Base-by-base conservation (phyloP, 1,140 invertebrate genomes). In the Scaptomyza pallida region DNA sequence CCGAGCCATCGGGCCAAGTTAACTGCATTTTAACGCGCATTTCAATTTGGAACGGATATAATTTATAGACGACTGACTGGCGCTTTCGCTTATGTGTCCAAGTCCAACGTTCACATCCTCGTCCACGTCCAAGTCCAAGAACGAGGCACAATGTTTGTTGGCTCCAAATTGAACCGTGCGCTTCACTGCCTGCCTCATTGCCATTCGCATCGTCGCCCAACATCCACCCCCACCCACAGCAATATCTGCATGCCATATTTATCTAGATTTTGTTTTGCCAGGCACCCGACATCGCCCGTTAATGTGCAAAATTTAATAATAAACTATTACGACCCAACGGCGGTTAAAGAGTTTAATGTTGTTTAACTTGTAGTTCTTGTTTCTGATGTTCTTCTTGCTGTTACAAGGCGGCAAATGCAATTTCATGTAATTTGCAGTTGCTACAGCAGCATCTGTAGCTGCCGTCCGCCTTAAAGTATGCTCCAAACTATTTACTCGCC, bases 41-140 rank as follows among this genome's bases (percentile, higher is more conserved):
- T 90, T 90, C 89, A 90, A 90, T 90, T 90, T 90, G 89, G 89
- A 90, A 90, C 89, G 89, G 89, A 90, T 90, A 90, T 90, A 90
- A 90, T 90, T 90, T 90, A 90, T 90, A 90, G 89, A 90, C 89
- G 89, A 90, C 89, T 90, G 89, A 89, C 83, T 90, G 78, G 82
- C 83, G 75, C 63, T 55, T 60, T 55, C 33, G 63, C 77, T 72
- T 79, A 85, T 85, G 75, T 73, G 74, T 60, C 70, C 47, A 43
- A 26, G 48, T 43, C 35, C 56, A 15, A 16, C 33, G 52, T 26
- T 23, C 54, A 33, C n/a, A 21, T 37, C 15, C 40, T 12, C 1
- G 44, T 52, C 15, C 19, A 3, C 10, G 5, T 37, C 41, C 51
- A 40, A 30, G 19, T 17, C 33, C n/a, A 15, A 3, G 44, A 35